A percentile compares a stretch with the other conserved stretches of the same genome.
Conservation (phyloP, 1,140 invertebrate genomes). For the Bombus confusus region DNA sequence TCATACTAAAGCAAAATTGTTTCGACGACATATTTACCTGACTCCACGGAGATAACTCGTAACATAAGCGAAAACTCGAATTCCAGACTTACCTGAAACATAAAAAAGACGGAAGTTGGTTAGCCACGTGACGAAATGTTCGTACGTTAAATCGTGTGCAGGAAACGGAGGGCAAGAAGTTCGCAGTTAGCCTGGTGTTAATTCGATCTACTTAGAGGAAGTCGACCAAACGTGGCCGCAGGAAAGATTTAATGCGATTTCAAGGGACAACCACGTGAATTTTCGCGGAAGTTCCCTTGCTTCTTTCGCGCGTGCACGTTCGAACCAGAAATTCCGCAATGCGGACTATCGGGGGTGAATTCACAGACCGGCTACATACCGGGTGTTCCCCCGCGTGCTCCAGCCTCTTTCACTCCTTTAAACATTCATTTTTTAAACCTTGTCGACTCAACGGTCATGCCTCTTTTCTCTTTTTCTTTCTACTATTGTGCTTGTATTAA, state of each 20-base stretch:
- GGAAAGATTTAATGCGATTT: conserved; percentile 46
- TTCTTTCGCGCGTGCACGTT: conserved; percentile 73
- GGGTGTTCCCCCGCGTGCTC: conserved; percentile 61
- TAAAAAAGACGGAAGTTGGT: conserved; percentile 36
- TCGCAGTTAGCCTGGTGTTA: neutral
- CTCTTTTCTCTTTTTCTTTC: neutral
- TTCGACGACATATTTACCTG: neutral
- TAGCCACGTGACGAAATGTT: conserved; percentile 9
- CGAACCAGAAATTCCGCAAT: conserved; percentile 79
- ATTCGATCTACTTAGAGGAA: neutral
- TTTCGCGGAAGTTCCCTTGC: conserved; percentile 60
- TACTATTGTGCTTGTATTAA: neutral
- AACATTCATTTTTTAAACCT: conserved; percentile 76
- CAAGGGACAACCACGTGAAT: conserved; percentile 39
- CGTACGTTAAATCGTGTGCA: neutral
- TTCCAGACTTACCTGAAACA: conserved; percentile 72
- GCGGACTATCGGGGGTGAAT: conserved; percentile 80
- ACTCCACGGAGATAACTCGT: neutral
- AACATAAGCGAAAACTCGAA: too few relatives aligned
- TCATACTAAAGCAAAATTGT: neutral
- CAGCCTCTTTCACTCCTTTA: conserved; percentile 28
- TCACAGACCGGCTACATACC: conserved; percentile 74
- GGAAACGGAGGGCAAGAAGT: neutral
- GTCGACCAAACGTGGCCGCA: conserved; percentile 9
- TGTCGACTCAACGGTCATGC: conserved; percentile 18